Percentiles rank a stretch among this genome's conserved stretches.
Evolutionary conservation across 2,797 vertebrate genomes (phyloP).

Genomic region (Ceryle rudis): DNA sequence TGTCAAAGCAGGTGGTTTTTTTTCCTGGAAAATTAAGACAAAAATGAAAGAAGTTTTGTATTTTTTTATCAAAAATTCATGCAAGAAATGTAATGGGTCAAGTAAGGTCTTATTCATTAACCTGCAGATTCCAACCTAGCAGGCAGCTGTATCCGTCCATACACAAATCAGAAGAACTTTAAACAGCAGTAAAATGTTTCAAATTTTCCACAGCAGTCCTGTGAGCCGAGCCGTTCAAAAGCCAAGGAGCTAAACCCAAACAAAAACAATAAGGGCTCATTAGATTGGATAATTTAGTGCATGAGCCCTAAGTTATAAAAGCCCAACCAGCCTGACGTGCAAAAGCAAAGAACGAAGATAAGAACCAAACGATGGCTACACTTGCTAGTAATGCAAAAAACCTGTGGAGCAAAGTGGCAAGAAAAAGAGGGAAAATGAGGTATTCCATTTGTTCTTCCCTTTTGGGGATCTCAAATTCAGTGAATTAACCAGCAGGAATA

Average conservation of each 20-base stretch:
- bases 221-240: neutral
- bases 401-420: neutral
- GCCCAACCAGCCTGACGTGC: neutral
- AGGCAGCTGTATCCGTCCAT: neutral
- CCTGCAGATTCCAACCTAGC: neutral
- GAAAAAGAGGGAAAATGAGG: neutral
- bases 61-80: neutral
- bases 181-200: neutral
- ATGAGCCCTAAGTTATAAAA: neutral
- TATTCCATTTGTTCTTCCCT: neutral
- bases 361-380: neutral
- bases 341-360: neutral
- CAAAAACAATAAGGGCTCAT: neutral
- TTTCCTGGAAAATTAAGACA: neutral
- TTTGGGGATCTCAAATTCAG: neutral
- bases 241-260: neutral
- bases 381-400: neutral
- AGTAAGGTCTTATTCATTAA: neutral
- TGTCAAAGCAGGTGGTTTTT: neutral
- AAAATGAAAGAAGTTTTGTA: neutral
- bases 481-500: neutral
- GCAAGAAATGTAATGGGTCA: neutral
- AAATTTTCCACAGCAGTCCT: neutral
- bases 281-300: neutral
- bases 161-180: neutral